Conservation (phyloP, 30 jellyfish, hydroid and myxozoan species). For the Mastigias papua region DNA sequence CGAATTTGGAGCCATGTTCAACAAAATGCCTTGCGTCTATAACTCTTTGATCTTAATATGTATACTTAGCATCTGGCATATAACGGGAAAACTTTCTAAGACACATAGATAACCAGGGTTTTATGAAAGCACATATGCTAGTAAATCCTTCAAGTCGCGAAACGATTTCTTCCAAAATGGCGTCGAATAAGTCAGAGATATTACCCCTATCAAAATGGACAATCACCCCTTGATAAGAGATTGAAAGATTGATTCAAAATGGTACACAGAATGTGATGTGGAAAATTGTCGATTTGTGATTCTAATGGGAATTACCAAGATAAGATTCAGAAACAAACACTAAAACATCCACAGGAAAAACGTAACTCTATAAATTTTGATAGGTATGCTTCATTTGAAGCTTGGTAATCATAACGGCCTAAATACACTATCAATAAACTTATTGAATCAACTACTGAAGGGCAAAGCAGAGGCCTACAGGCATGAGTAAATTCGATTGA, state of each 20-base stretch:
- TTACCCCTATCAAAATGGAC: background rate
- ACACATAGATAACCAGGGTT: background rate
- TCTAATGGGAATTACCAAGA: background rate
- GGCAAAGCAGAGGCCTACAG: slow-evolving; percentile 27
- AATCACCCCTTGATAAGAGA: background rate
- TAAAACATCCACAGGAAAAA: background rate
- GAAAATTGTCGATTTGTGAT: background rate
- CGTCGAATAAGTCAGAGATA: background rate
- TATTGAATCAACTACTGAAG: background rate
- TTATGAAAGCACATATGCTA: too few species aligned
- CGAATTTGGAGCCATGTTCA: too few species aligned
- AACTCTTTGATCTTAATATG: background rate
- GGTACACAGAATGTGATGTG: background rate
- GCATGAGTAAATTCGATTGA: background rate
- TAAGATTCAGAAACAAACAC: background rate
- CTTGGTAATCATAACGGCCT: background rate
- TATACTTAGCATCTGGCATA: background rate
- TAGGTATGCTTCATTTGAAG: background rate
- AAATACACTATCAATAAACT: background rate
- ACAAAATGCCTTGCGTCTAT: background rate
- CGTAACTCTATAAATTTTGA: too few species aligned
- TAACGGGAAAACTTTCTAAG: background rate
- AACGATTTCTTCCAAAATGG: background rate
- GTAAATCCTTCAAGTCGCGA: too few species aligned
- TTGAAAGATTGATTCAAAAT: background rate